These are phyloP conservation scores for Agapornis roseicollis DNA, from an alignment of 2,113 vertebrate species.

Conservation along the genomic window DNA sequence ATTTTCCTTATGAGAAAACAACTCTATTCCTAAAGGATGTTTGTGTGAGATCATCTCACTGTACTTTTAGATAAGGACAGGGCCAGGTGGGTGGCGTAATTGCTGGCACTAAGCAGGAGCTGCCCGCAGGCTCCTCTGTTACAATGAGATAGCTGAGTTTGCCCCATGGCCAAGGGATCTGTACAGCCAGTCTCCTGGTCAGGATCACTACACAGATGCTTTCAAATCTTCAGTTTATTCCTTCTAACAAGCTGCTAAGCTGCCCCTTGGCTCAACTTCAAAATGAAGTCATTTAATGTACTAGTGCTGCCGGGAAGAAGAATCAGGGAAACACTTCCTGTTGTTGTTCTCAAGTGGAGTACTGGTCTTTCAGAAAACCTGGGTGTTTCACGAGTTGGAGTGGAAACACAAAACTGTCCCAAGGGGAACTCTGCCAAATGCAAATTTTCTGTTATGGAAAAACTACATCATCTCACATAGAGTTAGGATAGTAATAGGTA, in stretches of 20 bases:
- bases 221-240: not conserved
- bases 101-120: not conserved
- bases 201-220: not conserved
- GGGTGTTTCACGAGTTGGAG: not conserved
- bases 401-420: not conserved
- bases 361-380: not conserved
- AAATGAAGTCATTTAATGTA: not conserved
- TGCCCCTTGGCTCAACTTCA: not conserved
- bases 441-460: not conserved
- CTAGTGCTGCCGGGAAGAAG: not conserved
- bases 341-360: not conserved
- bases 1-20: not conserved
- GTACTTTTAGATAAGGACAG: not conserved
- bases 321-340: not conserved
- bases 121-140: not conserved
- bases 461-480: not conserved
- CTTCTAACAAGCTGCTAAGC: not conserved
- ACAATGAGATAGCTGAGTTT: fast-evolving
- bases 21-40: not conserved
- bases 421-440: not conserved
- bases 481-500: not conserved
- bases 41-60: not conserved
- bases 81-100: fast-evolving
- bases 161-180: not conserved
- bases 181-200: not conserved